phyloP scores from a whole-genome alignment of 2,888 invertebrate genomes.

The Sminthurinus aureus region DNA sequence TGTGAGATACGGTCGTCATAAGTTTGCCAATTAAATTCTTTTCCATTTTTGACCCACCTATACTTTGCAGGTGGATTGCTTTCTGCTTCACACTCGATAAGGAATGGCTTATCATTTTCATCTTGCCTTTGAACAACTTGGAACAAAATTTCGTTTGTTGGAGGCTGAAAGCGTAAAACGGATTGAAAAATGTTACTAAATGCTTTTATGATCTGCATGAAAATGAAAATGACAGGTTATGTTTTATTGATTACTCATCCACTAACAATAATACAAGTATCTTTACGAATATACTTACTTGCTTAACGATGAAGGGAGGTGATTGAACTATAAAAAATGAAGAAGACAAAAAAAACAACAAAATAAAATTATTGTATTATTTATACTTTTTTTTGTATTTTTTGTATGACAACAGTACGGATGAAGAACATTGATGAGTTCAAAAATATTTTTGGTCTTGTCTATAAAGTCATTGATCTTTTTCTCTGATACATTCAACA shows the following conservation, averaged over 20 bases:
- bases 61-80: conserved; percentile 95
- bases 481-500: too few species aligned
- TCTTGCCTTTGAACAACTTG: conserved; percentile 81
- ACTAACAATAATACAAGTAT: too few species aligned
- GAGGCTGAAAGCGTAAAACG: conserved; percentile 66
- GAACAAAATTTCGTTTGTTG: conserved; percentile 87
- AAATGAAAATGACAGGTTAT: too few species aligned
- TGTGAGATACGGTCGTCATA: conserved; percentile 95
- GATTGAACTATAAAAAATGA: conserved; percentile 64
- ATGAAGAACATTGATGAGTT: too few species aligned
- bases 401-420: too few species aligned
- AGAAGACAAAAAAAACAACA: background rate
- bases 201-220: too few species aligned
- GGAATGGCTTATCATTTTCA: conserved; percentile 91
- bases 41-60: conserved; percentile 95
- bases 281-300: conserved; percentile 62
- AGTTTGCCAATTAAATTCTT: conserved; percentile 90
- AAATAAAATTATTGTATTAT: background rate
- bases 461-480: too few species aligned
- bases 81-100: conserved; percentile 95
- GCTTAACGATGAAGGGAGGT: conserved; percentile 90
- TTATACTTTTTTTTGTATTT: too few species aligned
- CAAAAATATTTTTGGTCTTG: too few species aligned
- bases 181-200: too few species aligned
- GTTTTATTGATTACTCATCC: too few species aligned